Percentiles rank a stretch among this genome's conserved stretches.
Conservation (phyloP, 2,113 vertebrate genomes). For the Eulacestoma nigropectus region DNA sequence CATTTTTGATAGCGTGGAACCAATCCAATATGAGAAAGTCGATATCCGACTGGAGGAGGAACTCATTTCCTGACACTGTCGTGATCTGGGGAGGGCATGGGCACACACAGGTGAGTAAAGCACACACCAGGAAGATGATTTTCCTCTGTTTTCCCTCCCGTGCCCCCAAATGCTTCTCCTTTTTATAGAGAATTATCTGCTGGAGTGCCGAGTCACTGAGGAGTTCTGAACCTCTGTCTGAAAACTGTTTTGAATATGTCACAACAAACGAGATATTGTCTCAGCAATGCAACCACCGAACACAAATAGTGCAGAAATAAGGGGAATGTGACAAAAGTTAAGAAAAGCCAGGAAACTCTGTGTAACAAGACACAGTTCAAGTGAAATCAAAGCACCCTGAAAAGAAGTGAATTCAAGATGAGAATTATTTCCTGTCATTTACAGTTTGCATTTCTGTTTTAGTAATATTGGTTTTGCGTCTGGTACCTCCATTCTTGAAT, state of each 20-base stretch:
- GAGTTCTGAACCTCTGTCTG: slow-evolving; percentile 58
- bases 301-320: slow-evolving; percentile 43
- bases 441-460: slow-evolving; percentile 3
- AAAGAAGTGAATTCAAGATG: slow-evolving; percentile 3
- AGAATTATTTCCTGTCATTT: slow-evolving; percentile 22
- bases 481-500: not conserved
- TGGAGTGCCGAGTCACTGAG: not conserved
- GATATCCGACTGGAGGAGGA: slow-evolving; percentile 84
- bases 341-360: slow-evolving; percentile 12
- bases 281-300: slow-evolving; percentile 55
- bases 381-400: slow-evolving; percentile 20
- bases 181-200: slow-evolving; percentile 35
- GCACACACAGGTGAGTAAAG: slow-evolving; percentile 56
- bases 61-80: slow-evolving; percentile 81
- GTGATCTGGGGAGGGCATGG: slow-evolving; percentile 73
- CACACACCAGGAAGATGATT: not conserved
- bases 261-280: slow-evolving; percentile 69
- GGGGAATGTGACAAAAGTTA: slow-evolving; percentile 9
- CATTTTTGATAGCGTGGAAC: slow-evolving; percentile 85
- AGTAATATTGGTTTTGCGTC: not conserved
- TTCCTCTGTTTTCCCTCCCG: not conserved
- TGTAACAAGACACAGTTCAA: not conserved
- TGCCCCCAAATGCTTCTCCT: not conserved
- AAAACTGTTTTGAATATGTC: slow-evolving; percentile 59
- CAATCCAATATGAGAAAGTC: slow-evolving; percentile 83